These are phyloP conservation scores for Cephus pygmeus DNA, from an alignment of 2,888 invertebrate genomes.

Conservation along the genomic window DNA sequence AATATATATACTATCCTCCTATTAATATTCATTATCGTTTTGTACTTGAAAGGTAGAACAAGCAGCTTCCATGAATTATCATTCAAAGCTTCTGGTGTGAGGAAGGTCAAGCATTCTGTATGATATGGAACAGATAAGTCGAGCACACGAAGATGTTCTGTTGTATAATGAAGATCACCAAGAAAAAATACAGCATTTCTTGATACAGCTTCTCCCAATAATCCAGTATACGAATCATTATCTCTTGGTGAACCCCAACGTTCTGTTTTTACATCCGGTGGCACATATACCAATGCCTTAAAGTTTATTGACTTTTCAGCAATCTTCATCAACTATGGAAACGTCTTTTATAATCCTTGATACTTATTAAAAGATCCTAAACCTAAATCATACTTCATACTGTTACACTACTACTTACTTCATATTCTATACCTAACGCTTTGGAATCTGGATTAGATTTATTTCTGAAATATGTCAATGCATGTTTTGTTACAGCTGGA, in stretches of 20 bases:
- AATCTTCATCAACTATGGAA: slow-evolving; percentile 74
- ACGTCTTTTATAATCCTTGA: not conserved
- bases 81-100: slow-evolving; percentile 83
- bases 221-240: slow-evolving; percentile 77
- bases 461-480: slow-evolving; percentile 45
- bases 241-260: slow-evolving; percentile 76
- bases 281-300: slow-evolving; percentile 74
- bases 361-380: not conserved
- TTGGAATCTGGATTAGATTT: slow-evolving; percentile 20
- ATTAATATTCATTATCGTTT: slow-evolving; percentile 9
- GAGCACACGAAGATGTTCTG: slow-evolving; percentile 74
- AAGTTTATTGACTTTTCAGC: slow-evolving; percentile 78
- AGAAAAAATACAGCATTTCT: slow-evolving; percentile 79
- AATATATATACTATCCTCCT: slow-evolving; percentile 8
- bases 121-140: slow-evolving; percentile 83
- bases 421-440: slow-evolving; percentile 75
- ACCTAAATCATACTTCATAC: not conserved
- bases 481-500: slow-evolving; percentile 71
- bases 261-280: slow-evolving; percentile 70
- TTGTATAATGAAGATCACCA: slow-evolving; percentile 82
- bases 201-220: slow-evolving; percentile 78
- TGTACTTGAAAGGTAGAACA: slow-evolving; percentile 81
- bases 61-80: slow-evolving; percentile 89
- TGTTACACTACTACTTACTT: slow-evolving; percentile 65
- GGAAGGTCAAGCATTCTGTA: slow-evolving; percentile 85